Evolutionary conservation across 2,888 invertebrate species (phyloP).

Genomic region (Ceriagrion tenellum): DNA sequence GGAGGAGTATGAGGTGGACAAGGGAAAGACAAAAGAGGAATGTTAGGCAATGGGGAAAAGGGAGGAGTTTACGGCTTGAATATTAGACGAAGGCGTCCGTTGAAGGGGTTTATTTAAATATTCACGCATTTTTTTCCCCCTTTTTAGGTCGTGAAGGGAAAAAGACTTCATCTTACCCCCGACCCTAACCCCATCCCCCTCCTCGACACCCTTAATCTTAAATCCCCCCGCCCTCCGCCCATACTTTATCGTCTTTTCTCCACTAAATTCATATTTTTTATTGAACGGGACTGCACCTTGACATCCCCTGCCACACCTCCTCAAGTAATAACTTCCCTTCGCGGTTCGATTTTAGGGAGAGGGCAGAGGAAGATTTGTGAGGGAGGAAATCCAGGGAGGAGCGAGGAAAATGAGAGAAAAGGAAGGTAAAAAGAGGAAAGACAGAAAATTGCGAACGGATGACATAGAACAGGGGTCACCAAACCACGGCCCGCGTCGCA

Average conservation of each 20-base stretch:
- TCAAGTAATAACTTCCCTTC: not conserved
- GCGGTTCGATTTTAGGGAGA: not conserved
- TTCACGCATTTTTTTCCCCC: not conserved
- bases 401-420: not conserved
- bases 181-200: too few species aligned
- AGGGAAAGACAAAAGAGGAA: not conserved
- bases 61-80: not conserved
- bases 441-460: not conserved
- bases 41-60: not conserved
- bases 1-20: not conserved
- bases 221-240: not conserved
- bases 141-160: not conserved
- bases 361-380: not conserved
- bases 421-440: not conserved
- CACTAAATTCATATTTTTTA: not conserved
- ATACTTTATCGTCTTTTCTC: not conserved
- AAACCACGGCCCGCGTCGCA: too few species aligned
- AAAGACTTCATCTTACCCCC: not conserved
- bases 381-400: not conserved
- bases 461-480: too few species aligned
- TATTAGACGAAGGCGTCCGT: constrained; percentile 37
- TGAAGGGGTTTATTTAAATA: constrained; percentile 21
- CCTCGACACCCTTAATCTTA: not conserved
- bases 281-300: not conserved
- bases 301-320: not conserved